phyloP scores from a whole-genome alignment of 1,140 invertebrate species.

The Ostrea edulis region DNA sequence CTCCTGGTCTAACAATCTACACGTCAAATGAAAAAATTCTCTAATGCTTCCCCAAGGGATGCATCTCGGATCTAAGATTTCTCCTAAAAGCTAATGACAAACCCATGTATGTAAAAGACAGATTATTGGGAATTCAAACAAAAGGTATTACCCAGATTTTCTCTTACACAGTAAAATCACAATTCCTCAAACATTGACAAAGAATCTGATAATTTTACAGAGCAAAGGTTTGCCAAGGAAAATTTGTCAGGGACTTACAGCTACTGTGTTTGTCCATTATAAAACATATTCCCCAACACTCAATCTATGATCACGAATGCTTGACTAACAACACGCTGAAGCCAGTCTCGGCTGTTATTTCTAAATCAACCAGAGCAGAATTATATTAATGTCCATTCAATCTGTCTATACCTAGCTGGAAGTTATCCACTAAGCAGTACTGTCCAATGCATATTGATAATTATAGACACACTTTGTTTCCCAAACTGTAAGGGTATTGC shows the following conservation, averaged over 20 bases:
- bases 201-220: not conserved
- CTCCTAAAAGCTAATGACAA: not conserved
- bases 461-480: no score
- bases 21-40: not conserved
- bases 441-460: no score
- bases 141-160: not conserved
- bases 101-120: not conserved
- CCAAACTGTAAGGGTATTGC: no score
- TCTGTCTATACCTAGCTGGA: no score
- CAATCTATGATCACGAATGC: not conserved
- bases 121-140: not conserved
- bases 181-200: not conserved
- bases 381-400: no score
- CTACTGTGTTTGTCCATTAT: constrained; percentile 17
- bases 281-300: not conserved
- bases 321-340: not conserved
- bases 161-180: not conserved
- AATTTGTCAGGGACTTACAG: not conserved
- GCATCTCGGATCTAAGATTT: not conserved
- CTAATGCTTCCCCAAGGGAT: not conserved
- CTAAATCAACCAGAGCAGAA: no score
- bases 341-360: not conserved
- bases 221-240: not conserved
- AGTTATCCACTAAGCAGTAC: no score
- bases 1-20: not conserved